Percentiles rank a stretch among this genome's conserved stretches.
These are phyloP conservation scores for Didymodactylos carnosus DNA, from an alignment of 2,888 invertebrate genomes.

Conservation along the genomic window DNA sequence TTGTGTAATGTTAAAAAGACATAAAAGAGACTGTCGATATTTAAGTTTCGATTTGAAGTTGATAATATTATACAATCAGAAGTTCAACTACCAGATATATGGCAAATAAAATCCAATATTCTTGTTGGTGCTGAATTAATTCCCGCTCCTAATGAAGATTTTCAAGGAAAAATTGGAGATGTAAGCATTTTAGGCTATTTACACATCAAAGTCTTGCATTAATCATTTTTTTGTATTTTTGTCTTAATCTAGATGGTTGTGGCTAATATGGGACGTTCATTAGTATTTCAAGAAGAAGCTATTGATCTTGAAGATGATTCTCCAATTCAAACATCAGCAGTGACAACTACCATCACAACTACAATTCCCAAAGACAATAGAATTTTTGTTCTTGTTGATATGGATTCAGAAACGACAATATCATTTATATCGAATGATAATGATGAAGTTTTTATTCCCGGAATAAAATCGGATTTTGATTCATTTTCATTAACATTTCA, in stretches of 20 bases:
- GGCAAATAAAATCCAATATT: neutral
- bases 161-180: neutral
- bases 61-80: neutral
- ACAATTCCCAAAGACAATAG: too few species aligned
- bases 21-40: too few species aligned
- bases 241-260: neutral
- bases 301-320: too few species aligned
- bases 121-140: neutral
- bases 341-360: neutral
- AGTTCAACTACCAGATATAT: neutral
- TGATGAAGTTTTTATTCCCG: neutral
- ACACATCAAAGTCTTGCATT: neutral
- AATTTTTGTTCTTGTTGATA: too few species aligned
- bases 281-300: neutral
- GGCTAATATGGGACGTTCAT: neutral
- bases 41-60: neutral
- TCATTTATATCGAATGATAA: neutral
- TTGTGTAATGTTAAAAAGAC: too few species aligned
- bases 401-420: neutral
- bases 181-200: neutral
- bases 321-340: neutral
- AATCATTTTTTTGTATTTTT: neutral
- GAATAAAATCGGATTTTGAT: neutral
- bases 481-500: neutral
- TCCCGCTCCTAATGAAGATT: neutral